Conservation (phyloP, 2,797 vertebrate species). For the Dermochelys coriacea region DNA sequence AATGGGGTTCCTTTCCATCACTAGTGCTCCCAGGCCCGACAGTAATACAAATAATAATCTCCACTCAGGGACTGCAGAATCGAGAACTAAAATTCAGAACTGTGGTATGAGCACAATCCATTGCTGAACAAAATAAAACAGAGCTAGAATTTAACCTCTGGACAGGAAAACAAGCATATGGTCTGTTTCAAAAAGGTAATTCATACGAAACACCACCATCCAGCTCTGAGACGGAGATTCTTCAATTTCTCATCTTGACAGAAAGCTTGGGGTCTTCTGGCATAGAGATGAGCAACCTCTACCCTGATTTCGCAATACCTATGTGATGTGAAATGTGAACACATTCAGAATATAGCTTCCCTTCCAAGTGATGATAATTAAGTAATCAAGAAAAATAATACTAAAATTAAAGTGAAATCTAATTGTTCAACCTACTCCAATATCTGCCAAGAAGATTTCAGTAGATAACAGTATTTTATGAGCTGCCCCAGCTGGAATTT, state of each 20-base stretch:
- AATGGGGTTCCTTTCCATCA: background rate
- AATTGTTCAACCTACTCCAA: slow-evolving; percentile 30
- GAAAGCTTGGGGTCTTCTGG: background rate
- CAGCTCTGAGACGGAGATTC: background rate
- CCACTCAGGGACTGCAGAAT: background rate
- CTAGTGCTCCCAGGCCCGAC: background rate
- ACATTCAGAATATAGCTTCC: background rate
- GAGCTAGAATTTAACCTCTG: background rate
- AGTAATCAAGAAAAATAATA: background rate
- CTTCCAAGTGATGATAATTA: background rate
- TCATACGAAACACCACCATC: background rate
- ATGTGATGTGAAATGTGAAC: background rate
- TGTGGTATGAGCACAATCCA: background rate
- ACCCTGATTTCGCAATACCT: background rate
- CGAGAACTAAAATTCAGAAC: background rate
- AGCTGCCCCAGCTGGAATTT: slow-evolving; percentile 25
- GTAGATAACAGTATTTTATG: slow-evolving; percentile 2
- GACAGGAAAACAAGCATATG: background rate
- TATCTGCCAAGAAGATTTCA: slow-evolving; percentile 36
- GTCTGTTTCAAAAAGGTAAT: background rate
- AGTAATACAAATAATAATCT: background rate
- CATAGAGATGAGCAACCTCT: background rate
- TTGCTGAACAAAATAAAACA: background rate
- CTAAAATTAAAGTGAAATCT: slow-evolving; percentile 60
- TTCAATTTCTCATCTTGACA: background rate